Evolutionary conservation across 2,888 invertebrate species (phyloP).

Genomic region (Sarcophaga carnaria): DNA sequence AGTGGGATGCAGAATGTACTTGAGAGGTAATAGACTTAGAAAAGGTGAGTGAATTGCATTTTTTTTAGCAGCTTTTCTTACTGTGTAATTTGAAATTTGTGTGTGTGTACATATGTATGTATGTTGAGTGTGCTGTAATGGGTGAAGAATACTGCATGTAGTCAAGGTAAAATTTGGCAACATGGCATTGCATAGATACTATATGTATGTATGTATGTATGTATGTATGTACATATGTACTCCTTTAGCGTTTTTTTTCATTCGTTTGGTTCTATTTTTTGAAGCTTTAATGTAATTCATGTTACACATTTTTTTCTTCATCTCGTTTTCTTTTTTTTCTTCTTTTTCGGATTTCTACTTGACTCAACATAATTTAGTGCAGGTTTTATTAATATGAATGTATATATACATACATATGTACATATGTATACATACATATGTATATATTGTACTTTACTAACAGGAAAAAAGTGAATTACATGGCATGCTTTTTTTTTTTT

Average conservation of each 20-base stretch:
- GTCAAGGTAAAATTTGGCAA: slow-evolving; percentile 32
- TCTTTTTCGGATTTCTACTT: slow-evolving; percentile 18
- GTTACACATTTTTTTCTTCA: slow-evolving; percentile 39
- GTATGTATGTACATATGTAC: background rate
- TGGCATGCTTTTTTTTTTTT: too few species aligned
- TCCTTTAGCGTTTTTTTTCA: background rate
- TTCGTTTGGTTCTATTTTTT: background rate
- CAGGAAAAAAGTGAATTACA: background rate
- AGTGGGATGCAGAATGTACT: background rate
- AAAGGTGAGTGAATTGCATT: slow-evolving; percentile 7
- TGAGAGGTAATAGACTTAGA: slow-evolving; percentile 16
- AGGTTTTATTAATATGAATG: slow-evolving; percentile 1
- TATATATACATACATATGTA: too few species aligned
- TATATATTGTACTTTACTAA: too few species aligned
- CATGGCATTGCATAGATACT: slow-evolving; percentile 10
- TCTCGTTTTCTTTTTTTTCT: background rate
- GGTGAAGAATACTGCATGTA: too few species aligned
- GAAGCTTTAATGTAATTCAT: slow-evolving; percentile 48
- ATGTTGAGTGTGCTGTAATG: background rate
- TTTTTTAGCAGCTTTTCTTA: background rate
- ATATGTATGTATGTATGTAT: too few species aligned
- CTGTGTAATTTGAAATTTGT: too few species aligned
- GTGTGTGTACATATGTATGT: background rate
- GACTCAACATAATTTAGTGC: slow-evolving; percentile 55
- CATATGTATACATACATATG: too few species aligned